Evolutionary conservation across 2,888 invertebrate genomes (phyloP).

Genomic region (Cyrtodaria siliqua): DNA sequence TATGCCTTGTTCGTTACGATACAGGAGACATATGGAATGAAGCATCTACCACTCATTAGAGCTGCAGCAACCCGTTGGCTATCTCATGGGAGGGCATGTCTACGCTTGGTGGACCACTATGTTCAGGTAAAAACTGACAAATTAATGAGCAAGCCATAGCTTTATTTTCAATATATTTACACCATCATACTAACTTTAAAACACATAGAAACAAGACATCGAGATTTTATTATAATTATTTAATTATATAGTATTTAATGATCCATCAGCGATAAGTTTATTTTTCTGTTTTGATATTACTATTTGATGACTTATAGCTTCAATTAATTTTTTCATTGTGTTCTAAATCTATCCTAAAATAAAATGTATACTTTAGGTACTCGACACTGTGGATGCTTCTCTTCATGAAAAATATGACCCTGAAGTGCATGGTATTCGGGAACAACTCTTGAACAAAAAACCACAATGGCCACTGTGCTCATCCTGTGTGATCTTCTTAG

Average conservation of each 20-base stretch:
- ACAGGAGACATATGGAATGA: constrained; percentile 21
- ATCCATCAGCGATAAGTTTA: no score
- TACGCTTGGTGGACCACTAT: constrained; percentile 13
- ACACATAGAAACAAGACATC: no score
- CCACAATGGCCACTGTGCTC: constrained; percentile 2
- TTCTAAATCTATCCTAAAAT: background rate
- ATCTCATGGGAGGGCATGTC: constrained; percentile 28
- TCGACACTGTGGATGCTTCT: constrained; percentile 14
- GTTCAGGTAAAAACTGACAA: constrained; percentile 18
- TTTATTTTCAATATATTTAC: no score
- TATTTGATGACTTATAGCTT: no score
- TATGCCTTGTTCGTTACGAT: constrained; percentile 12
- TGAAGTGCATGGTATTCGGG: constrained; percentile 11
- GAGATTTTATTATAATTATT: no score
- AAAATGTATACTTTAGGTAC: constrained; percentile 5
- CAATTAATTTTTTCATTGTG: background rate
- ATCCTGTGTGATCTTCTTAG: constrained; percentile 4
- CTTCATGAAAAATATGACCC: constrained; percentile 18
- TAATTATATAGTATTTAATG: no score
- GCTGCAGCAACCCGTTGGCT: constrained; percentile 34
- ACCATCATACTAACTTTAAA: no score
- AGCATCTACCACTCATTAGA: constrained; percentile 12
- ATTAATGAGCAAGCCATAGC: no score
- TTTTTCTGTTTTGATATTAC: no score
- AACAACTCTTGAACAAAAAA: constrained; percentile 3